Conservation (phyloP, 2,797 vertebrate species). For the Leptodactylus fallax region DNA sequence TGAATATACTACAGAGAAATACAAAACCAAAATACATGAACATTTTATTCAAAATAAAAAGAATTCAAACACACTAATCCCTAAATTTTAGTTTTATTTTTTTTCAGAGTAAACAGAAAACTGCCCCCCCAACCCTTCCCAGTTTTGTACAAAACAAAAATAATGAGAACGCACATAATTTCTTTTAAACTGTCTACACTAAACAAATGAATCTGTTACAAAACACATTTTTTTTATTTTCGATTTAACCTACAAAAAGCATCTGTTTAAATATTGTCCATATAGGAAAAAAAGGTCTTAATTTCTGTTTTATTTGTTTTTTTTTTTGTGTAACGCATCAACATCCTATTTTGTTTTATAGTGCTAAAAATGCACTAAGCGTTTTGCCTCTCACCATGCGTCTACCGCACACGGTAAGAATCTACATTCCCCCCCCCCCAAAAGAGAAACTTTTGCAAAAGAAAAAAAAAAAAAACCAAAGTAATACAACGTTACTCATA, state of each 20-base stretch:
- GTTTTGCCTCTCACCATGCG: conserved; percentile 59
- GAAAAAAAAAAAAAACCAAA: conserved; percentile 30
- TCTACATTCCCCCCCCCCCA: conserved; percentile 54
- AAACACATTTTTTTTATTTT: conserved; percentile 59
- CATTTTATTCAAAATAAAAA: not conserved
- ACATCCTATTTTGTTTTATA: conserved; percentile 57
- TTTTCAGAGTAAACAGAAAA: conserved; percentile 54
- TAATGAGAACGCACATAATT: conserved; percentile 56
- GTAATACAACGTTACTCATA: conserved; percentile 18
- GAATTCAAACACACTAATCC: not conserved
- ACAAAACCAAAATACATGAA: no score
- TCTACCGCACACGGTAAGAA: conserved; percentile 51
- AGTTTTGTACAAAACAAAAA: conserved; percentile 63
- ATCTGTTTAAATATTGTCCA: conserved; percentile 55
- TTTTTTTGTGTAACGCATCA: conserved; percentile 42
- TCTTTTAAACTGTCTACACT: conserved; percentile 59
- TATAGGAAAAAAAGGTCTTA: conserved; percentile 47
- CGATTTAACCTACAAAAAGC: conserved; percentile 61
- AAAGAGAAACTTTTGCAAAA: conserved; percentile 14
- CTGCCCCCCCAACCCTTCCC: conserved; percentile 4
- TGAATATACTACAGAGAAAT: no score
- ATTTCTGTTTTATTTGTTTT: not conserved
- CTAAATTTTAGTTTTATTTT: conserved; percentile 55
- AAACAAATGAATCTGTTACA: conserved; percentile 60
- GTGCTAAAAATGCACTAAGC: conserved; percentile 63